Percentiles rank a stretch among this genome's conserved stretches.
phyloP scores from a whole-genome alignment of 2,888 invertebrate genomes.

The Pandemis cinnamomeana region DNA sequence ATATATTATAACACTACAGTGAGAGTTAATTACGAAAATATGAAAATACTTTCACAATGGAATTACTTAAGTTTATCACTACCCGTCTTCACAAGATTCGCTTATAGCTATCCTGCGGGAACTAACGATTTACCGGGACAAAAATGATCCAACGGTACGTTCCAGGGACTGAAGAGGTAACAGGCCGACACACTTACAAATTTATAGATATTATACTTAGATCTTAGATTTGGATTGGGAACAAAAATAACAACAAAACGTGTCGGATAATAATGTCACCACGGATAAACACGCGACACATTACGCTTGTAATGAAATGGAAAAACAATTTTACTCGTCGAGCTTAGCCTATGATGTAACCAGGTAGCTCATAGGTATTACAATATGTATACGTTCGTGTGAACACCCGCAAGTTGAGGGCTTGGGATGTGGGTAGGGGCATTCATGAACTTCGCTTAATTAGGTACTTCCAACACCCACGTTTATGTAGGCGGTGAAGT shows the following conservation, averaged over 20 bases:
- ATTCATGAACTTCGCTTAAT: constrained; percentile 22
- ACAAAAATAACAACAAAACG: not conserved
- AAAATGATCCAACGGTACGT: no score
- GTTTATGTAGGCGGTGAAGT: not conserved
- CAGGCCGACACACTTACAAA: no score
- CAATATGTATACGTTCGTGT: not conserved
- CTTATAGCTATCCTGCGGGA: no score
- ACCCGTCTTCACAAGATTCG: no score
- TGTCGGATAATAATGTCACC: not conserved
- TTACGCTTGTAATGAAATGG: not conserved
- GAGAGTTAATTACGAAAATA: no score
- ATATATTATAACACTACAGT: no score
- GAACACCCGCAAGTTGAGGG: not conserved
- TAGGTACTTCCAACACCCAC: constrained; percentile 8
- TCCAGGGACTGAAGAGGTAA: no score
- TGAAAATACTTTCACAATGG: no score
- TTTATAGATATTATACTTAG: no score
- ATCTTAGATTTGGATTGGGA: not conserved
- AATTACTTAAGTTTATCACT: no score
- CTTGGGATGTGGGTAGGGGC: not conserved
- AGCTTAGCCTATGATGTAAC: not conserved
- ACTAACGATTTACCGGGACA: no score
- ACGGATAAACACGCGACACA: not conserved
- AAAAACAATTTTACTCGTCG: not conserved
- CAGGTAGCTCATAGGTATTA: not conserved